Evolutionary conservation across 2,113 vertebrate species (phyloP), one percentile per base, ranked within the genome.

Genomic region (Dasyprocta punctata): DNA sequence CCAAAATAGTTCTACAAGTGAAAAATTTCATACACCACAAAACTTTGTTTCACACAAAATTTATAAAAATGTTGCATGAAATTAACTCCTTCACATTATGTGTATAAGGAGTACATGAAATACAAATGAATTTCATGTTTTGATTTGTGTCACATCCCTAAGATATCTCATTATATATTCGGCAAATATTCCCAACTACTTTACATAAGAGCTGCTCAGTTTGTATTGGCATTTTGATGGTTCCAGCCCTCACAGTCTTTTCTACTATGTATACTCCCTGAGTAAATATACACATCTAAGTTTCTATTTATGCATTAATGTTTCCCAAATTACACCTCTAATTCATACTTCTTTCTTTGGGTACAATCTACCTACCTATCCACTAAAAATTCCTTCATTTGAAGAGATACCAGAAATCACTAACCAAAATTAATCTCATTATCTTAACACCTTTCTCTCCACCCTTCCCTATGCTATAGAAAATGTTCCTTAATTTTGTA

Each of bases 371-470:
- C 36, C 54, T 19, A 52, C 33, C 58, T 56, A 81, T 1, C 41
- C 61, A 86, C 30, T 77, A 56, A n/a, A 95, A 95, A 92, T 38
- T 30, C 41, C 71, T 95, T 78, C 49, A 58, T 78, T 38, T 83
- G 36, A 93, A 85, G 54, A 89, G 47, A 86, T 36, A 65, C 7
- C 47, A 94, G 63, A 94, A 95, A 56, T 54, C 61, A 86, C 56
- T 61, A n/a, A 78, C 56, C 30, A 93, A 92, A 96, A 86, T n/a
- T 85, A 90, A 92, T 58, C 65, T 88, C 49, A 81, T 54, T 58
- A 94, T 30, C n/a, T 69, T 77, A 92, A 67, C 19, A 52, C 17
- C 7, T 80, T 58, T 65, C 38, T 94, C 56, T 73, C 69, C 0
- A 33, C 33, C 17, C 60, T 65, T 8, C 11, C 1, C 6, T 11